Evolutionary conservation across 2,113 vertebrate species (phyloP).

Genomic region (Barnardius zonarius): DNA sequence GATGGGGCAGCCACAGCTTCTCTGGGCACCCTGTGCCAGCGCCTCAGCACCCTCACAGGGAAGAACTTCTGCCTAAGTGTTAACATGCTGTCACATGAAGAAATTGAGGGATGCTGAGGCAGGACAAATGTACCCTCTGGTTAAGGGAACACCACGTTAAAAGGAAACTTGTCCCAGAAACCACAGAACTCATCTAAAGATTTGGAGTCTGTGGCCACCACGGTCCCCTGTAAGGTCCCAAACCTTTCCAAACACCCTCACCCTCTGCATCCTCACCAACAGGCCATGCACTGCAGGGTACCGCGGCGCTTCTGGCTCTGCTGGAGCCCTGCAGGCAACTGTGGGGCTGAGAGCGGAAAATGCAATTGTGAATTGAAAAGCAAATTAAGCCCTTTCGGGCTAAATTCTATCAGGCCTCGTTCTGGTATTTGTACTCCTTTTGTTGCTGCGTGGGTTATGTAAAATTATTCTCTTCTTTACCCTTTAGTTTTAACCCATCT

Average conservation of each 20-base stretch:
- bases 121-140: fast-evolving
- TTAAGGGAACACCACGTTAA: fast-evolving
- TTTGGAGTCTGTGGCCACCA: fast-evolving
- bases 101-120: neutral
- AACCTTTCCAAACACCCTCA: neutral
- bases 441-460: neutral
- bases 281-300: fast-evolving
- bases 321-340: neutral
- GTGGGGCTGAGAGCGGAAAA: neutral
- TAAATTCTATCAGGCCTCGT: neutral
- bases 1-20: neutral
- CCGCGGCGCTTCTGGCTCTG: neutral
- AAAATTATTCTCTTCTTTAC: neutral
- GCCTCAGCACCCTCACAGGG: neutral
- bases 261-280: neutral
- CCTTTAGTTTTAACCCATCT: neutral
- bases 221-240: neutral
- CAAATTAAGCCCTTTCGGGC: neutral
- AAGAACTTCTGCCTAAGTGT: neutral
- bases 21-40: neutral
- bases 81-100: neutral
- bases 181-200: fast-evolving
- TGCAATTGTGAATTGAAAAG: neutral
- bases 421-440: neutral
- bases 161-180: neutral